phyloP scores from a whole-genome alignment of 2,888 invertebrate species.

The Cabera pusaria region DNA sequence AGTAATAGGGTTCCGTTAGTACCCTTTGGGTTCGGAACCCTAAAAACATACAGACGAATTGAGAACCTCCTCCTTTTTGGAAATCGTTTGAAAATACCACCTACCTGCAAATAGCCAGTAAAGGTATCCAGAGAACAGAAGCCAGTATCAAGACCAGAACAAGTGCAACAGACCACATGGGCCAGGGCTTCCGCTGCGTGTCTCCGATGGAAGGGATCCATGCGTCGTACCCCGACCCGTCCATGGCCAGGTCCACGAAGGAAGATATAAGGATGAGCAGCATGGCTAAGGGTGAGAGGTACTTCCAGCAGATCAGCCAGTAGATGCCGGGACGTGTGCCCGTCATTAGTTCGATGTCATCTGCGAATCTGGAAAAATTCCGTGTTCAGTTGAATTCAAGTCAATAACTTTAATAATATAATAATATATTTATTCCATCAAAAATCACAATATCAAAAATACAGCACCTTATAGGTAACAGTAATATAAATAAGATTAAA shows the following conservation, averaged over 20 bases:
- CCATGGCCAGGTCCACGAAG: slow-evolving; percentile 89
- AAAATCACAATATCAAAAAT: too few relatives aligned
- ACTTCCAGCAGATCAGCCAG: slow-evolving; percentile 98
- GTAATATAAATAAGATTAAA: too few relatives aligned
- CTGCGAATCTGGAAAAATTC: slow-evolving; percentile 90
- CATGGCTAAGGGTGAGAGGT: slow-evolving; percentile 95
- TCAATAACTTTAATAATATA: too few relatives aligned
- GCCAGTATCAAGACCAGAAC: slow-evolving; percentile 89
- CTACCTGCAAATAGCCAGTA: slow-evolving; percentile 89
- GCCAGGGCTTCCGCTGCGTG: slow-evolving; percentile 92
- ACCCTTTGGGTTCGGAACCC: too few relatives aligned
- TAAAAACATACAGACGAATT: too few relatives aligned
- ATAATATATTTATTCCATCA: too few relatives aligned
- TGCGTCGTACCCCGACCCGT: slow-evolving; percentile 93
- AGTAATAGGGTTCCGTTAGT: too few relatives aligned
- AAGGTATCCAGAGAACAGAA: slow-evolving; percentile 95
- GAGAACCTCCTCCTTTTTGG: too few relatives aligned
- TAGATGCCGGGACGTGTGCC: slow-evolving; percentile 94
- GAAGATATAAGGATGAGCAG: slow-evolving; percentile 92
- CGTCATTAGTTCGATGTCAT: slow-evolving; percentile 97
- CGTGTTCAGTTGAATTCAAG: too few relatives aligned
- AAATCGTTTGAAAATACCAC: too few relatives aligned
- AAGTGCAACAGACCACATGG: slow-evolving; percentile 90
- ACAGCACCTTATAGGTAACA: too few relatives aligned
- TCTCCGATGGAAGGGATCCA: slow-evolving; percentile 90